These are phyloP conservation scores for Tympanuchus pallidicinctus DNA, from an alignment of 2,113 vertebrate species.

Conservation along the genomic window DNA sequence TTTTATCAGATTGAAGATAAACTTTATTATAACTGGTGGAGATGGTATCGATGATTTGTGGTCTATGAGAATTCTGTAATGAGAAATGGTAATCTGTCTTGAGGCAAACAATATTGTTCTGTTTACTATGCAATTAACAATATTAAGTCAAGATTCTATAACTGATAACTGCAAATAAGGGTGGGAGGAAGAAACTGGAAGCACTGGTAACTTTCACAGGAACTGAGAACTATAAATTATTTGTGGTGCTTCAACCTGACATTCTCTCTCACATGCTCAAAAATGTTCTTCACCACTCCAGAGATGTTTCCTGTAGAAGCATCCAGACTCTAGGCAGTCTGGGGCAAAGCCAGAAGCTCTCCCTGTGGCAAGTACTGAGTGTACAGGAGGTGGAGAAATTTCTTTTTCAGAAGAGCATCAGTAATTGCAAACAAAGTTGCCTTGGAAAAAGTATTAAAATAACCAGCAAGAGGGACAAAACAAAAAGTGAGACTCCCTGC, in stretches of 20 bases:
- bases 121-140: conserved; percentile 63
- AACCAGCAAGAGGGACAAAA: background rate
- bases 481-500: background rate
- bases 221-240: conserved; percentile 24
- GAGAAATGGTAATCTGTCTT: conserved; percentile 66
- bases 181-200: conserved; percentile 45
- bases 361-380: background rate
- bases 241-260: conserved; percentile 32
- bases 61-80: conserved; percentile 49
- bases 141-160: conserved; percentile 53
- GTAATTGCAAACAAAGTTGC: background rate
- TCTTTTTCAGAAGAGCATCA: background rate
- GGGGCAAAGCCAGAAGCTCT: conserved; percentile 25
- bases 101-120: conserved; percentile 68
- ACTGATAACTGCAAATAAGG: conserved; percentile 13
- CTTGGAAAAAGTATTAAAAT: background rate
- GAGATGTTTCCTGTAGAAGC: background rate
- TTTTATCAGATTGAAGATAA: conserved; percentile 70
- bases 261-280: conserved; percentile 19
- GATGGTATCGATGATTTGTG: conserved; percentile 61
- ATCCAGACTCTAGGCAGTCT: background rate
- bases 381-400: background rate
- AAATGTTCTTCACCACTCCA: conserved; percentile 15
- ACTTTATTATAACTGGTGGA: conserved; percentile 43
- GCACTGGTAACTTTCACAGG: conserved; percentile 52